Base-by-base conservation (phyloP, 2,797 vertebrate species). In the Perodicticus potto region DNA sequence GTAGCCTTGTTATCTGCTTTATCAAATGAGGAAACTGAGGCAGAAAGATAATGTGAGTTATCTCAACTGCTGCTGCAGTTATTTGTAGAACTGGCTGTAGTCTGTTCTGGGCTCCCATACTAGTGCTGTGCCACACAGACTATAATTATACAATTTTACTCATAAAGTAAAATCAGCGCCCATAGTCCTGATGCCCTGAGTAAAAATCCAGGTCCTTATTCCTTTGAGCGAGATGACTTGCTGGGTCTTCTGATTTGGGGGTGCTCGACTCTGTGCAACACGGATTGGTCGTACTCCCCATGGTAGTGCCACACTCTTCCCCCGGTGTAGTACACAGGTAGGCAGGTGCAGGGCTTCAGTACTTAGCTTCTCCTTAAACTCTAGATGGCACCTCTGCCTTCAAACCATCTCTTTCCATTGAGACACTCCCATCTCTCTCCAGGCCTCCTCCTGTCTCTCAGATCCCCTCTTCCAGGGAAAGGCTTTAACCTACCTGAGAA, bases 181-280 rank as follows among this genome's bases (percentile, higher is more conserved):
- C 65, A 1, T 34, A 70, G 25, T 25, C 34, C 72, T 84, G 29
- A 49, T 61, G 13, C 43, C 59, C 72, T 65, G 5, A 77, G 29
- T 40, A 20, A 65, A 20, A 65, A 85, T 32, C n/a, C 45, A 72
- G 2, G 17, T 17, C 34, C 53, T 25, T 55, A 3, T 0, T 77
- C 40, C 40, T 61, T 37, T 77, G 40, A 57, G 19, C 16, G 9
- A 10, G 19, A 12, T 89, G 67, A 40, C 32, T 45, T 2, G 7
- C 6, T 7, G 0, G 16, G 43, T 13, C 53, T 43, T 82, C 59
- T 40, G 5, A 40, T 53, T 77, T 27, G 69, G 57, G 73, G 72
- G n/a, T 8, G 0, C 20, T 77, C 23, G 1, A 2, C 34, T 82
- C 49, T 40, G 0, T 5, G 32, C 0, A 0, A 5, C 25, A 29